Evolutionary conservation across 2,113 vertebrate species (phyloP).

Genomic region (Cathartes aura): DNA sequence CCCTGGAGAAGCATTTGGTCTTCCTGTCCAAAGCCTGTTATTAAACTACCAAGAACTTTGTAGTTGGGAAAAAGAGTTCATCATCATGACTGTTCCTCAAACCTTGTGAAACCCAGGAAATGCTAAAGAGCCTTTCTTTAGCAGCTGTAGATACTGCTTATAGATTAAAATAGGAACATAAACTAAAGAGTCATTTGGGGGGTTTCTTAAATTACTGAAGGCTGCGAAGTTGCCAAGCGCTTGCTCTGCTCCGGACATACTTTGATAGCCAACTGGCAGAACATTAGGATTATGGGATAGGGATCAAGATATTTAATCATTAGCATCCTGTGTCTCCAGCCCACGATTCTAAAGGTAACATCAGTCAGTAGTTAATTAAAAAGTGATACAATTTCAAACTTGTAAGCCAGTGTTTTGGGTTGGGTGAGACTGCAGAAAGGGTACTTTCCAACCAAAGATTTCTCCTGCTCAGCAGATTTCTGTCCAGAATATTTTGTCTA

Average conservation of each 20-base stretch:
- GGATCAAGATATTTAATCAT: slow-evolving; percentile 28
- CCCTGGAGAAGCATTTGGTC: neutral
- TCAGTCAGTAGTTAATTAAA: slow-evolving; percentile 55
- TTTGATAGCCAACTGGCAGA: slow-evolving; percentile 59
- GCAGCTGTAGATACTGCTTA: neutral
- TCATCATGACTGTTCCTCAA: neutral
- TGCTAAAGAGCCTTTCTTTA: neutral
- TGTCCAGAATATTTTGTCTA: slow-evolving; percentile 51
- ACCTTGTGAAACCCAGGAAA: neutral
- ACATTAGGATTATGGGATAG: neutral
- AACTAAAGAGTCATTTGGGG: neutral
- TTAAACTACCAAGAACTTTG: neutral
- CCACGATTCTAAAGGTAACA: slow-evolving; percentile 21
- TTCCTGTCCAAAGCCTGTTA: neutral
- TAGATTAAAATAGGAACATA: neutral
- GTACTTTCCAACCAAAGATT: slow-evolving; percentile 60
- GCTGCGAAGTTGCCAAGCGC: neutral
- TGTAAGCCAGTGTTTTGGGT: slow-evolving; percentile 63
- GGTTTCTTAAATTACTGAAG: slow-evolving; percentile 25
- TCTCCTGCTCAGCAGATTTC: slow-evolving; percentile 59
- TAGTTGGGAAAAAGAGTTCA: neutral
- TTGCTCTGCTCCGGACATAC: slow-evolving; percentile 26
- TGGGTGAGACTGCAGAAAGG: slow-evolving; percentile 45
- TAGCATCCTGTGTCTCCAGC: neutral
- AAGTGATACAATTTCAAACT: slow-evolving; percentile 55